Evolutionary conservation across 2,113 vertebrate species (phyloP).

Genomic region (Leucoraja erinaceus): DNA sequence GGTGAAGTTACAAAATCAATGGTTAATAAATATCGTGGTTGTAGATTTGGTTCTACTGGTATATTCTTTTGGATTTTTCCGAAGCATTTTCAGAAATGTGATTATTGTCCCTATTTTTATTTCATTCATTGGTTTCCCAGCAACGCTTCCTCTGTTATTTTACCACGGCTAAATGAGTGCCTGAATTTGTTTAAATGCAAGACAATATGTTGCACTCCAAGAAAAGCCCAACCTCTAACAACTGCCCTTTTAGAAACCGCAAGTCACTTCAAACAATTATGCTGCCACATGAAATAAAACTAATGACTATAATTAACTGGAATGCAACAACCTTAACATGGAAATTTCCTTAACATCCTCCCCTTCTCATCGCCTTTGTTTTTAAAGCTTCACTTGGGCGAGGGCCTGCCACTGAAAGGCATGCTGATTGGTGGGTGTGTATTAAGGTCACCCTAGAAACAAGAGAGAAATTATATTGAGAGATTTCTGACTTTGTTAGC

Average conservation of each 20-base stretch:
- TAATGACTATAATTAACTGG: slow-evolving; percentile 33
- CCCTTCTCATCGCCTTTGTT: not conserved
- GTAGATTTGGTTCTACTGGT: no score
- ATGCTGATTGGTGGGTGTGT: not conserved
- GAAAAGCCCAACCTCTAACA: not conserved
- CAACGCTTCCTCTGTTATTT: not conserved
- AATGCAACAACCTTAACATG: not conserved
- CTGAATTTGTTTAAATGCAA: not conserved
- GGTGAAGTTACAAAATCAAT: not conserved
- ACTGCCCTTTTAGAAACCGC: not conserved
- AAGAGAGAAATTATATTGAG: no score
- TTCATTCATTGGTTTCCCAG: not conserved
- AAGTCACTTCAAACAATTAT: not conserved
- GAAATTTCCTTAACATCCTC: not conserved
- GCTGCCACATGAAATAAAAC: not conserved
- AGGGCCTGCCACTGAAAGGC: not conserved
- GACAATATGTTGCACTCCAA: not conserved
- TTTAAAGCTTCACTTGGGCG: not conserved
- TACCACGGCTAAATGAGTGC: not conserved
- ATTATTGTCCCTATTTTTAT: not conserved
- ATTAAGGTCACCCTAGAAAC: not conserved
- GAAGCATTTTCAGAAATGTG: no score
- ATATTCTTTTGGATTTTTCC: no score
- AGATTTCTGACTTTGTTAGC: no score
- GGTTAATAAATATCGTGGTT: not conserved